phyloP scores from a whole-genome alignment of 2,888 invertebrate genomes.

The Drosophila falleni region DNA sequence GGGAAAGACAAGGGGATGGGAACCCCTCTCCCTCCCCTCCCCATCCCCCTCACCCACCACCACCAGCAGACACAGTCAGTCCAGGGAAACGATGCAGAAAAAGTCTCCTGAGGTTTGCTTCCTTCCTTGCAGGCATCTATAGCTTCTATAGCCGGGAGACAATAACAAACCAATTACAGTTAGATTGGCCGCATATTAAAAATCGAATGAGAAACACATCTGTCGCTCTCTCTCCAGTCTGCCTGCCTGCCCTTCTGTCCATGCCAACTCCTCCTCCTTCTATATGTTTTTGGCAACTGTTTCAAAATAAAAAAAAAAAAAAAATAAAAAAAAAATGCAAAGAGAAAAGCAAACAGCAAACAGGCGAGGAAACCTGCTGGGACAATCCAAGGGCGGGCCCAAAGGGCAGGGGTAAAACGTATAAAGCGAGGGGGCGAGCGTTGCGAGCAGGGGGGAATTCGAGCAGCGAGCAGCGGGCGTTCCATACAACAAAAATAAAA shows the following conservation, averaged over 20 bases:
- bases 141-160: constrained; percentile 61
- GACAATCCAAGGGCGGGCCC: constrained; percentile 31
- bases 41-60: too few species aligned
- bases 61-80: neutral
- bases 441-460: constrained; percentile 33
- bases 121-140: constrained; percentile 26
- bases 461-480: constrained; percentile 64
- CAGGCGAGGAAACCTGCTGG: constrained; percentile 59
- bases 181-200: constrained; percentile 86
- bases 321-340: constrained; percentile 3
- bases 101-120: constrained; percentile 76
- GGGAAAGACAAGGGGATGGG: neutral
- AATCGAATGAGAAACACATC: constrained; percentile 86
- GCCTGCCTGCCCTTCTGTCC: neutral
- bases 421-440: neutral
- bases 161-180: constrained; percentile 85
- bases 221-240: constrained; percentile 80
- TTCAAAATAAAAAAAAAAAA: constrained; percentile 41
- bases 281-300: constrained; percentile 70
- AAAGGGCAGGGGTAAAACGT: neutral
- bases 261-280: constrained; percentile 9
- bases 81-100: constrained; percentile 60
- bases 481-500: constrained; percentile 72
- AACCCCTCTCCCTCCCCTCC: constrained; percentile 2
- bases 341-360: constrained; percentile 14